Base-by-base conservation (phyloP, 2,797 vertebrate species). In the Cirrhinus mrigala region DNA sequence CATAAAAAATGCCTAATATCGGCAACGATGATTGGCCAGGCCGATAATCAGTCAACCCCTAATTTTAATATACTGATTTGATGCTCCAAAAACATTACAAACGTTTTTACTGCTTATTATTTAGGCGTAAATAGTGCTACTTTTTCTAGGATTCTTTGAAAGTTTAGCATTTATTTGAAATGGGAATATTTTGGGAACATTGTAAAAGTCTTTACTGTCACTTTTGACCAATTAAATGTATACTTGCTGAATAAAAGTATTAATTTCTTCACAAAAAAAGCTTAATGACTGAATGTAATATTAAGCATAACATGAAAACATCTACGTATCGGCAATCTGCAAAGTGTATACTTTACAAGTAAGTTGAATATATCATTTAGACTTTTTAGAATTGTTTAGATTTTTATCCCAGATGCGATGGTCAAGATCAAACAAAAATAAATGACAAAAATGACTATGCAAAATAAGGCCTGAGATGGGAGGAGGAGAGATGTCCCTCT, bases 351-450 rank as follows among this genome's bases (percentile, higher is more conserved):
- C 33, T 37, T 37, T n/a, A 1, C 46, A 40, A 66, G 10, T 22
- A 66, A 54, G 44, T 44, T 52, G 20, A 14, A 20, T 37, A 11
- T 40, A 18, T 74, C 20, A 50, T 24, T 14, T 74, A 64, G 12
- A 37, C 27, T 37, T 76, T 64, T 27, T 27, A 24, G 3, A 82
- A 7, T 29, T 22, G 37, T 44, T 58, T 24, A 27, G 1, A 50
- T 62, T 66, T 81, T 40, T 44, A 62, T 64, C 52, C 16, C 16
- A 66, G 58, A 75, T 24, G 56, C 20, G 16, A 79, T 64, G 77
- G 60, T 33, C 44, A n/a, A 24, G 18, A 22, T 22, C 11, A 79
- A 64, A 79, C 4, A 64, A n/a, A 50, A 24, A 33, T 79, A 46
- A 64, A 64, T 50, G 44, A 15, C 37, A 48, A 64, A 62, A 29